These are phyloP conservation scores for Galago senegalensis DNA, from an alignment of 2,797 vertebrate species.

Conservation along the genomic window DNA sequence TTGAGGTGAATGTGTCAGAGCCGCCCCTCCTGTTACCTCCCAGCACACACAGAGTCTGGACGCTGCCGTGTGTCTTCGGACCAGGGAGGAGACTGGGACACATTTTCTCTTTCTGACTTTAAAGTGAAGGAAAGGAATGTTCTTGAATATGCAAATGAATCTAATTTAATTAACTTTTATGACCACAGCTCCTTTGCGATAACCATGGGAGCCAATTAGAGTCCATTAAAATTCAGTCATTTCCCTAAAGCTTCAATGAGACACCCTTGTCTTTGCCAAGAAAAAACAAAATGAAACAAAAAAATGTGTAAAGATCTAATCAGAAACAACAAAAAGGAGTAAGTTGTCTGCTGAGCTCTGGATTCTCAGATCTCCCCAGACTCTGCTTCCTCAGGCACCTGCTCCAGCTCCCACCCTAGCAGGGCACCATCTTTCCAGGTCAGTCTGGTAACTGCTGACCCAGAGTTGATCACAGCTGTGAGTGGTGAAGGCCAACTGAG, in stretches of 20 bases:
- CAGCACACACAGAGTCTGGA: slow-evolving; percentile 56
- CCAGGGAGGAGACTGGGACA: background rate
- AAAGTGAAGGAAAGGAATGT: slow-evolving; percentile 77
- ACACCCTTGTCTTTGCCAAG: slow-evolving; percentile 75
- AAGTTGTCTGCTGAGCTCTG: background rate
- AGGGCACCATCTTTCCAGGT: background rate
- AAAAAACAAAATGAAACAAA: background rate
- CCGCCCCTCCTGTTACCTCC: background rate
- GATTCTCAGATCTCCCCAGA: background rate
- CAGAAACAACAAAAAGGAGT: slow-evolving; percentile 58
- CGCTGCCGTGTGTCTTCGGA: slow-evolving; percentile 38
- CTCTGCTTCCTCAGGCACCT: slow-evolving; percentile 22
- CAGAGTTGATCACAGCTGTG: slow-evolving; percentile 58
- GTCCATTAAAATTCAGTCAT: slow-evolving; percentile 87
- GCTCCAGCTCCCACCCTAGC: background rate
- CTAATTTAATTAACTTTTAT: slow-evolving; percentile 91
- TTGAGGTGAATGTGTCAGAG: slow-evolving; percentile 1
- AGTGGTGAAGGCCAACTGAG: slow-evolving; percentile 68
- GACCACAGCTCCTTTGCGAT: slow-evolving; percentile 87
- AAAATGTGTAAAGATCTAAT: slow-evolving; percentile 64
- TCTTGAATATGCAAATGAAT: slow-evolving; percentile 88
- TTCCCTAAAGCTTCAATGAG: slow-evolving; percentile 83
- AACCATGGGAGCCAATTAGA: slow-evolving; percentile 87
- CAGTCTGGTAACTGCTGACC: slow-evolving; percentile 73
- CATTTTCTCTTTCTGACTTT: slow-evolving; percentile 67